Evolutionary conservation across 2,113 vertebrate species (phyloP).

Genomic region (Castor canadensis): DNA sequence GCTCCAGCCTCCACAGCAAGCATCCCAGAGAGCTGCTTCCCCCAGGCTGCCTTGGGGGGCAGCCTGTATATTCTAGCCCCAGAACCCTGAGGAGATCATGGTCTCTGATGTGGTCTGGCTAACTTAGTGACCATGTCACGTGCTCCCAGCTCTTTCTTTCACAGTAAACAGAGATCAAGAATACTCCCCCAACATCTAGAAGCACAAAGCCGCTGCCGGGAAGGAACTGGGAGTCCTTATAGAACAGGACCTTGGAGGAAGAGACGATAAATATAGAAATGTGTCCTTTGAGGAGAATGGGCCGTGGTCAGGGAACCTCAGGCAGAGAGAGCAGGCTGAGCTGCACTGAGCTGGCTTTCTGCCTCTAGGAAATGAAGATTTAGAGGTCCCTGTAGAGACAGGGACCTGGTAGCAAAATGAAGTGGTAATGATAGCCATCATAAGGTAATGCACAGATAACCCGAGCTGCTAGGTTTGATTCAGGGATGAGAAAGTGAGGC

Average conservation of each 20-base stretch:
- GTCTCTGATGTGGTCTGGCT: background rate
- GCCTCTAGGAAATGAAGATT: background rate
- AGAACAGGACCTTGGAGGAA: background rate
- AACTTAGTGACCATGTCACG: rapidly evolving
- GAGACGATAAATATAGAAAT: conserved; percentile 51
- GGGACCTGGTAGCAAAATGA: background rate
- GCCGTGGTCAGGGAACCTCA: background rate
- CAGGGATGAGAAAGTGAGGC: background rate
- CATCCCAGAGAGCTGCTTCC: rapidly evolving
- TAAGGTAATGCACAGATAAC: too few relatives aligned
- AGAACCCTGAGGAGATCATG: rapidly evolving
- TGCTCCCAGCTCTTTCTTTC: background rate
- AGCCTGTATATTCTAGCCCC: background rate
- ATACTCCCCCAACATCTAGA: background rate
- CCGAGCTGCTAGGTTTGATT: background rate
- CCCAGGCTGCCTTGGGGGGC: background rate
- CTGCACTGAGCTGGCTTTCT: background rate
- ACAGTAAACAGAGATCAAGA: conserved; percentile 22
- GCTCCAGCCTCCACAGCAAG: background rate
- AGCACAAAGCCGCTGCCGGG: background rate
- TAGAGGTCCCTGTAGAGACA: too few relatives aligned
- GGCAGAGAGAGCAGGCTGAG: background rate
- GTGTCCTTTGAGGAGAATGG: background rate
- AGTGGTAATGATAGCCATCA: too few relatives aligned
- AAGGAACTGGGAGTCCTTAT: background rate